Percentiles rank a stretch among this genome's conserved stretches.
These are phyloP conservation scores for Eremophila alpestris DNA, from an alignment of 2,797 vertebrate species.

Conservation along the genomic window DNA sequence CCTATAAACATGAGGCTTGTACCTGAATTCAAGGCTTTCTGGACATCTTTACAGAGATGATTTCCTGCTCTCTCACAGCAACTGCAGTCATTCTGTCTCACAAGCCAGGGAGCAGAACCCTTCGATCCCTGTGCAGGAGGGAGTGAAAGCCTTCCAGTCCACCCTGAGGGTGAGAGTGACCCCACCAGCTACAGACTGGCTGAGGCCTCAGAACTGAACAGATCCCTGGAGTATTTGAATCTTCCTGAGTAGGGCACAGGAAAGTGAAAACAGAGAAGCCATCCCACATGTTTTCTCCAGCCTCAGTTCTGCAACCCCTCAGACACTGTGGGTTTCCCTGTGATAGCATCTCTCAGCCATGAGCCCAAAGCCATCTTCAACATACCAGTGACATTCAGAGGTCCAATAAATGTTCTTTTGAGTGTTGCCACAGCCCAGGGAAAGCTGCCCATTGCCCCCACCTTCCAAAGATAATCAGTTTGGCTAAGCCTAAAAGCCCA, in stretches of 20 bases:
- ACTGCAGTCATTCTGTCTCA: constrained; percentile 10
- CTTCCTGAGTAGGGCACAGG: not conserved
- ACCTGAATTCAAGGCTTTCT: constrained; percentile 30
- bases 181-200: not conserved
- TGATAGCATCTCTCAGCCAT: not conserved
- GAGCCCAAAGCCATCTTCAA: not conserved
- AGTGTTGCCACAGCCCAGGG: not conserved
- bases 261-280: not conserved
- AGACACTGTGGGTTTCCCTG: not conserved
- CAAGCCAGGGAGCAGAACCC: not conserved
- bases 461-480: not conserved
- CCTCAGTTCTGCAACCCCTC: not conserved
- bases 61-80: constrained; percentile 9
- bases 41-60: constrained; percentile 49
- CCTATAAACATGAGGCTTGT: constrained; percentile 37
- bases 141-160: not conserved
- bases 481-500: not conserved
- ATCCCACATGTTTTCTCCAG: not conserved
- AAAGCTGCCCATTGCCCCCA: not conserved
- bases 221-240: not conserved
- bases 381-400: not conserved
- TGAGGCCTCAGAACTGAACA: not conserved
- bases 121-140: not conserved
- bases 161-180: not conserved
- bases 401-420: not conserved